Conservation (phyloP, 2,888 invertebrate genomes). For the Thalpophila matura region DNA sequence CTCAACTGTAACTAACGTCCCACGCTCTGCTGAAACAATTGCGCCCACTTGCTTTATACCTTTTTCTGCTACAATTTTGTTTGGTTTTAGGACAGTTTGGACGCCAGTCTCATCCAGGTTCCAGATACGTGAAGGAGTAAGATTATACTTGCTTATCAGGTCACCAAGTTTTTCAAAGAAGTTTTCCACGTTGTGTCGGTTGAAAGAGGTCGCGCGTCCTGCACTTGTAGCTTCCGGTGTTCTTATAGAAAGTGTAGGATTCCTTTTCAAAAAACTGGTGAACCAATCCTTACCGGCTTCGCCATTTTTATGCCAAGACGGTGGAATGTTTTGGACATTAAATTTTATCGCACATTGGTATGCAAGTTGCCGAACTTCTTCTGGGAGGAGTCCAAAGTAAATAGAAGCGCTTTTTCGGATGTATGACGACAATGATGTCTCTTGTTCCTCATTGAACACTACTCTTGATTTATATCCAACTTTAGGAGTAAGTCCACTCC, state of each 20-base stretch:
- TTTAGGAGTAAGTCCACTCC: too few species aligned
- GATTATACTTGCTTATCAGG: slow-evolving; percentile 18
- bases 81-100: slow-evolving; percentile 58
- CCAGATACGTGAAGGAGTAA: slow-evolving; percentile 48
- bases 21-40: slow-evolving; percentile 56
- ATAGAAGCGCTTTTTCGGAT: background rate
- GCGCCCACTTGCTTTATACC: slow-evolving; percentile 50
- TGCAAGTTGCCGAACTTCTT: background rate
- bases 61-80: slow-evolving; percentile 51
- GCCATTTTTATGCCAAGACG: background rate
- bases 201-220: slow-evolving; percentile 5
- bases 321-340: background rate
- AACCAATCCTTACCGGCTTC: background rate
- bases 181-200: background rate
- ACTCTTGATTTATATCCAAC: too few species aligned
- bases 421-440: background rate
- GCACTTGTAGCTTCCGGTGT: slow-evolving; percentile 18
- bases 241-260: slow-evolving; percentile 14
- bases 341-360: background rate
- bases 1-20: slow-evolving; percentile 40
- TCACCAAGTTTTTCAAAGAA: background rate
- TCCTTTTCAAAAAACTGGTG: background rate
- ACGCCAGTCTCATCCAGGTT: slow-evolving; percentile 54
- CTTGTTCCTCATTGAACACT: too few species aligned
- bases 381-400: background rate